Conservation (phyloP, 2,113 vertebrate genomes). For the Dasypus novemcinctus region DNA sequence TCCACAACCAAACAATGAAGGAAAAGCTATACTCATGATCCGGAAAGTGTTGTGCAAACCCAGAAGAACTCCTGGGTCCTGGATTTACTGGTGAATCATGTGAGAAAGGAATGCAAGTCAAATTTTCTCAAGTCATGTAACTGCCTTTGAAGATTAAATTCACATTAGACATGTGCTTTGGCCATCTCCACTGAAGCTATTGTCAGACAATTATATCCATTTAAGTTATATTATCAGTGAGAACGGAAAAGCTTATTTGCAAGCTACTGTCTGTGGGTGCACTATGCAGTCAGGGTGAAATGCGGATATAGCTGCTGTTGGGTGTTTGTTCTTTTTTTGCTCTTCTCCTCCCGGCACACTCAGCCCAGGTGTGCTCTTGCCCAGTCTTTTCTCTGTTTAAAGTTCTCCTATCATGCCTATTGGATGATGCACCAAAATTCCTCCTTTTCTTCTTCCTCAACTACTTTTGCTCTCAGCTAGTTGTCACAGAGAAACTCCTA, state of each 20-base stretch:
- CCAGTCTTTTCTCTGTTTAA: not conserved
- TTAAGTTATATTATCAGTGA: not conserved
- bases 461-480: not conserved
- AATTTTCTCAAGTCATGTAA: not conserved
- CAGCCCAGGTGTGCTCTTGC: too few species aligned
- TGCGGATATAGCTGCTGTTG: rapidly evolving
- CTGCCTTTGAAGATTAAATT: not conserved
- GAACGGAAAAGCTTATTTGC: not conserved
- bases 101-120: not conserved
- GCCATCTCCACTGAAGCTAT: not conserved
- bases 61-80: not conserved
- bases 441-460: not conserved
- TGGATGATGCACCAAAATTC: not conserved
- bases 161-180: not conserved
- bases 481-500: not conserved
- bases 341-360: not conserved
- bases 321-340: not conserved
- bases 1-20: not conserved
- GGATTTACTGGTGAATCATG: not conserved
- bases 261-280: not conserved
- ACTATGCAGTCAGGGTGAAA: not conserved
- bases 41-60: not conserved
- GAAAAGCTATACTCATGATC: not conserved
- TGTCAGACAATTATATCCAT: not conserved
- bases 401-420: not conserved